phyloP scores from a whole-genome alignment of 2,888 invertebrate species.

The Pteria penguin region DNA sequence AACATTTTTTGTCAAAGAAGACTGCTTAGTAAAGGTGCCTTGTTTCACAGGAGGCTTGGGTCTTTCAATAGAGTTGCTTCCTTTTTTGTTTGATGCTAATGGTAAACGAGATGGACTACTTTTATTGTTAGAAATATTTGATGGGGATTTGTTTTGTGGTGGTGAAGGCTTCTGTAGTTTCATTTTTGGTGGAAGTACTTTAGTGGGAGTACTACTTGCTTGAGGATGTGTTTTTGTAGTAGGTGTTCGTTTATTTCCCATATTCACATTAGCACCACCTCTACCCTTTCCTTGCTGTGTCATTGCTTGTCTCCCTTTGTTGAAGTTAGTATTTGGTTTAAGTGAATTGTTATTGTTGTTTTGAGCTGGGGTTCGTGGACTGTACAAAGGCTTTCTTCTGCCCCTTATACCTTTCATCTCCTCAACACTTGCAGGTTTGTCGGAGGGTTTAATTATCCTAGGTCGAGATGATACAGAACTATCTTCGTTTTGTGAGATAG shows the following conservation, averaged over 20 bases:
- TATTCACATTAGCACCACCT: slow-evolving; percentile 1
- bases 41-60: slow-evolving; percentile 85
- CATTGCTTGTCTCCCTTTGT: slow-evolving; percentile 8
- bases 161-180: slow-evolving; percentile 45
- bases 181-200: slow-evolving; percentile 43
- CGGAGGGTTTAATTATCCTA: slow-evolving; percentile 82
- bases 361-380: slow-evolving; percentile 40
- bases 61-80: slow-evolving; percentile 47
- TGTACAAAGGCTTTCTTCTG: slow-evolving; percentile 67
- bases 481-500: slow-evolving; percentile 45
- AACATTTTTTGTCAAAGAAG: slow-evolving; percentile 62
- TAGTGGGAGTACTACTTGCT: slow-evolving; percentile 56
- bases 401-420: slow-evolving; percentile 60
- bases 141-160: slow-evolving; percentile 32
- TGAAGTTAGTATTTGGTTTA: slow-evolving; percentile 19
- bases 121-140: slow-evolving; percentile 35
- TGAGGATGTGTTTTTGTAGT: slow-evolving; percentile 57
- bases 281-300: slow-evolving; percentile 5
- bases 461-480: slow-evolving; percentile 71
- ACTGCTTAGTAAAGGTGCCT: slow-evolving; percentile 94
- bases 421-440: slow-evolving; percentile 51
- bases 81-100: slow-evolving; percentile 34
- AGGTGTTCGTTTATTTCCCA: slow-evolving; percentile 34
- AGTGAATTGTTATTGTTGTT: background rate
- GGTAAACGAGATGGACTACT: slow-evolving; percentile 33